Conservation (phyloP, 2,888 invertebrate genomes). For the Ichneumoninae sp. region DNA sequence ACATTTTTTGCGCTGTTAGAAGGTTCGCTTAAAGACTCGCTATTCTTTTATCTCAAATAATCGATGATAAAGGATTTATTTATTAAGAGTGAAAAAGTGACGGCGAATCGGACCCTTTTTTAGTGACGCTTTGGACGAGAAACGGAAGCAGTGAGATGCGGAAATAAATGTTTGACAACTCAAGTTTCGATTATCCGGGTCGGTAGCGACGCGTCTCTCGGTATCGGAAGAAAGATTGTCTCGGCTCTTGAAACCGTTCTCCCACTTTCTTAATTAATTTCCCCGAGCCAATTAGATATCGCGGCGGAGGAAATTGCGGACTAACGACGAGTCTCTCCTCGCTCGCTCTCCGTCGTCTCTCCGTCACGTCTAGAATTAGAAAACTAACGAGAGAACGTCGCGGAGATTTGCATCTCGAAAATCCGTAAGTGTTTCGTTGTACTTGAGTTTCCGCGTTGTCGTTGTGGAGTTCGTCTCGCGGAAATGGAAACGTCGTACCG, state of each 20-base stretch:
- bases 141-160: background rate
- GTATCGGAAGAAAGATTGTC: background rate
- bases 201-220: background rate
- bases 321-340: conserved; percentile 25
- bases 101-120: background rate
- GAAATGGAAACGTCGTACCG: conserved; percentile 46
- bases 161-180: background rate
- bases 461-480: conserved; percentile 50
- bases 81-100: background rate
- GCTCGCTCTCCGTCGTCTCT: background rate
- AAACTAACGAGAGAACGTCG: conserved; percentile 57
- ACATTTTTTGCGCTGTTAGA: too few relatives aligned
- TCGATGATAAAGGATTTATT: background rate
- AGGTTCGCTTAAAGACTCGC: background rate
- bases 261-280: conserved; percentile 80
- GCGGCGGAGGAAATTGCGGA: conserved; percentile 9
- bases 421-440: conserved; percentile 30
- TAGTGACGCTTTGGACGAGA: background rate
- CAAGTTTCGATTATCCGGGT: background rate
- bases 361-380: conserved; percentile 67
- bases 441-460: conserved; percentile 30
- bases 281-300: conserved; percentile 77
- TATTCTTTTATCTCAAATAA: background rate
- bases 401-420: conserved; percentile 23
- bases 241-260: background rate